These are phyloP conservation scores for Euphydryas editha DNA, from an alignment of 2,888 invertebrate species.

Conservation along the genomic window DNA sequence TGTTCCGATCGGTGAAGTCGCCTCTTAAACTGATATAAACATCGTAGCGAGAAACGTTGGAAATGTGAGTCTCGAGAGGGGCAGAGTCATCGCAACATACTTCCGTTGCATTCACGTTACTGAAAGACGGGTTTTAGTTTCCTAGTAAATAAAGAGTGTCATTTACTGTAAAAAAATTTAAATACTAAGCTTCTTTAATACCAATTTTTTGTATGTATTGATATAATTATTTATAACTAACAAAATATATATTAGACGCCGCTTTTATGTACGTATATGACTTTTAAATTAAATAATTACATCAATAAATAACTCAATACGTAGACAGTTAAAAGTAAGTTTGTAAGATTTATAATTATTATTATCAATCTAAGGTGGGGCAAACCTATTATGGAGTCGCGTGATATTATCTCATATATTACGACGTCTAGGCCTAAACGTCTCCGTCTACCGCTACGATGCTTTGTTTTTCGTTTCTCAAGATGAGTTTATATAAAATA, in stretches of 20 bases:
- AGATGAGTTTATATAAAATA: not conserved
- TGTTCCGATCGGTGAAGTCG: conserved; percentile 67
- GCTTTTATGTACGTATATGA: not conserved
- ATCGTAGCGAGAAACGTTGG: conserved; percentile 47
- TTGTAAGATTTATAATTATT: conserved; percentile 73
- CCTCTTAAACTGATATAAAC: conserved; percentile 74
- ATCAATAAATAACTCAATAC: not conserved
- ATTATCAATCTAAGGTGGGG: conserved; percentile 73
- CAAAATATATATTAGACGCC: too few relatives aligned
- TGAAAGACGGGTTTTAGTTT: conserved; percentile 39
- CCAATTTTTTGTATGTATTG: too few relatives aligned
- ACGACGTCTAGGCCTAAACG: conserved; percentile 71
- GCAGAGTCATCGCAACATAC: conserved; percentile 59
- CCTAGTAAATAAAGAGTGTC: conserved; percentile 16
- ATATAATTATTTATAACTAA: too few relatives aligned
- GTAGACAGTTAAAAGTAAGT: conserved; percentile 9
- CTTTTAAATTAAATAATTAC: not conserved
- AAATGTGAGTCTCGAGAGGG: conserved; percentile 50
- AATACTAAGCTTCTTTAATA: too few relatives aligned
- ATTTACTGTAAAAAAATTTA: too few relatives aligned
- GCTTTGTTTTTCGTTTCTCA: conserved; percentile 56
- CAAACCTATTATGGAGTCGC: conserved; percentile 74
- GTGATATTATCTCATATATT: conserved; percentile 77
- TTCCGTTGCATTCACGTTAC: conserved; percentile 63
- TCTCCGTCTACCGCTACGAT: conserved; percentile 69